These are phyloP conservation scores for Helleia helle DNA, from an alignment of 2,888 invertebrate genomes.

Conservation along the genomic window DNA sequence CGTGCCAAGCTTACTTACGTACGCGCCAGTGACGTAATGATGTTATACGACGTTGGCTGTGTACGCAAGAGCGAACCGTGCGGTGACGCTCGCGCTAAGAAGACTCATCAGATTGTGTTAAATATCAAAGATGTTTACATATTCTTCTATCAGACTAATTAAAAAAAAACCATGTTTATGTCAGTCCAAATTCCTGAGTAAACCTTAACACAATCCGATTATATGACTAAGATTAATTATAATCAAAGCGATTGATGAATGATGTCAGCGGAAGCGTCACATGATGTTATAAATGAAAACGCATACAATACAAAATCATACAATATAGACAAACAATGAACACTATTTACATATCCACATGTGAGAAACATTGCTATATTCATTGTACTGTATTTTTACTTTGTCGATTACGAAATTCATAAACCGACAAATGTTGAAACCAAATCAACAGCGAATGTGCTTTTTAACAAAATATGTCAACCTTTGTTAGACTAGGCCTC, in stretches of 20 bases:
- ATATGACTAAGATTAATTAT: too few relatives aligned
- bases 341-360: background rate
- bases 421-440: too few relatives aligned
- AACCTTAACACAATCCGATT: too few relatives aligned
- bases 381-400: background rate
- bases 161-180: too few relatives aligned
- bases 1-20: background rate
- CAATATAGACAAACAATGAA: background rate
- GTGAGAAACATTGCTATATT: background rate
- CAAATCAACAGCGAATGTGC: too few relatives aligned
- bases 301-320: background rate
- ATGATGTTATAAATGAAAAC: slow-evolving; percentile 1
- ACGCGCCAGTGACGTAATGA: background rate
- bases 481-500: too few relatives aligned
- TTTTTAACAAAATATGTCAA: too few relatives aligned
- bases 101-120: too few relatives aligned
- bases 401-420: too few relatives aligned
- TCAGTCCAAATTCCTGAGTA: too few relatives aligned
- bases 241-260: slow-evolving; percentile 1
- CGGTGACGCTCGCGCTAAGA: slow-evolving; percentile 4
- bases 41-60: background rate
- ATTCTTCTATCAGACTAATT: too few relatives aligned
- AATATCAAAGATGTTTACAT: too few relatives aligned
- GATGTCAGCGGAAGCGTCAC: slow-evolving; percentile 4
- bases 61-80: background rate